Conservation (phyloP, 2,888 invertebrate species). For the Euclidia mi region DNA sequence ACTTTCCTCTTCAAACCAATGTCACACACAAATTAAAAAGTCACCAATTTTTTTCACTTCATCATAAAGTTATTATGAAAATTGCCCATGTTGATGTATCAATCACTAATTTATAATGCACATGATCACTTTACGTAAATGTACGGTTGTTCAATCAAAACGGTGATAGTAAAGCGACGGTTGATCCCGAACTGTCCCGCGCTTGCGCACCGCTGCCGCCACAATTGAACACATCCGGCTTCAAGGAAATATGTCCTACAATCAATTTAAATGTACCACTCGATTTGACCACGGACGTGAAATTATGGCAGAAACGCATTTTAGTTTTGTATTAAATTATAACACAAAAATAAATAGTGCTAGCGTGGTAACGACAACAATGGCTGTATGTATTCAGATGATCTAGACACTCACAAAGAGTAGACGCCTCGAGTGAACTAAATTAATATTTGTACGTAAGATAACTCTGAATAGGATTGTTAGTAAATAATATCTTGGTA, state of each 20-base stretch:
- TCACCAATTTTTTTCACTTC: too few relatives aligned
- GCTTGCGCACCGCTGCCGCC: slow-evolving; percentile 75
- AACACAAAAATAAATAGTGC: too few relatives aligned
- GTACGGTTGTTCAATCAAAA: slow-evolving; percentile 11
- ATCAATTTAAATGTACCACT: slow-evolving; percentile 86
- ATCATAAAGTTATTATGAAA: not conserved
- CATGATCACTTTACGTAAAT: slow-evolving; percentile 3
- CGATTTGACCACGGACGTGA: slow-evolving; percentile 80
- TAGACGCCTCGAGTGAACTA: too few relatives aligned
- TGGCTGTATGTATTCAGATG: too few relatives aligned
- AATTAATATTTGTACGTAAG: too few relatives aligned
- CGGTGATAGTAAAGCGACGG: slow-evolving; percentile 67
- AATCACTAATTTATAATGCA: not conserved
- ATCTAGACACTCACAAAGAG: too few relatives aligned
- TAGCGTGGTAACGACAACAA: too few relatives aligned
- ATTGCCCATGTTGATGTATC: not conserved
- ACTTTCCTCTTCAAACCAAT: slow-evolving; percentile 15
- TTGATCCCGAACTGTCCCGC: slow-evolving; percentile 75
- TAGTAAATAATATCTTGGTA: too few relatives aligned
- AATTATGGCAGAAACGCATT: slow-evolving; percentile 41
- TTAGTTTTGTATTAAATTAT: slow-evolving; percentile 13
- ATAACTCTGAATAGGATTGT: too few relatives aligned
- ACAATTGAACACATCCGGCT: slow-evolving; percentile 88
- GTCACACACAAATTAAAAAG: not conserved
- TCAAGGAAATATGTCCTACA: slow-evolving; percentile 88